Conservation (phyloP, 2,113 vertebrate species). For the Colistium nudipinnis region DNA sequence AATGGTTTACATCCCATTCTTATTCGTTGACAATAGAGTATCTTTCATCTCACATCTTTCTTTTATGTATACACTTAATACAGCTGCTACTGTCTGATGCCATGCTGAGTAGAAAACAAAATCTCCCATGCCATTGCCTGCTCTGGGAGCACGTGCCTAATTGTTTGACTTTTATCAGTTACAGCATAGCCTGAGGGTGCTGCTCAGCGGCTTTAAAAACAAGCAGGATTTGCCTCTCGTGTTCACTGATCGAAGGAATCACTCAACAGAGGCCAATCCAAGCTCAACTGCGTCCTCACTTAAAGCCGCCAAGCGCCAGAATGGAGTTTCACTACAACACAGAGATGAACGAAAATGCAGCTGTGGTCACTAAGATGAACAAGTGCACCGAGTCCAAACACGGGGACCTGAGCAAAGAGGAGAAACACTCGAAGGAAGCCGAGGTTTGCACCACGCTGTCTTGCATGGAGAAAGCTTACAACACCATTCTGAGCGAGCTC, state of each 20-base stretch:
- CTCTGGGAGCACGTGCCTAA: background rate
- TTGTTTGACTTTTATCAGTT: background rate
- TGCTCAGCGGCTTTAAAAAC: background rate
- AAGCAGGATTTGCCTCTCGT: too few species aligned
- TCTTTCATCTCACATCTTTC: too few species aligned
- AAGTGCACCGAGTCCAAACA: background rate
- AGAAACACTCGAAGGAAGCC: background rate
- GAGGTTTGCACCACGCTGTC: constrained; percentile 9
- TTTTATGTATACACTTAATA: too few species aligned
- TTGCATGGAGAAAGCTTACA: constrained; percentile 64
- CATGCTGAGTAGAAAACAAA: too few species aligned
- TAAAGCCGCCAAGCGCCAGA: too few species aligned
- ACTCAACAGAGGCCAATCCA: background rate
- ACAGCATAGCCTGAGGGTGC: background rate
- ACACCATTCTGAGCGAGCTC: constrained; percentile 67
- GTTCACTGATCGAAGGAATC: background rate
- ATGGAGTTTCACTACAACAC: constrained; percentile 21
- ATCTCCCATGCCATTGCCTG: too few species aligned
- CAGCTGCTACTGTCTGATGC: too few species aligned
- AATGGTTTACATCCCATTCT: too few species aligned
- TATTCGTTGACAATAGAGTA: too few species aligned
- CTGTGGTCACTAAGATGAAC: background rate
- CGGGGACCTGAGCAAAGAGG: background rate
- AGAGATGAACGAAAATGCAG: constrained; percentile 20
- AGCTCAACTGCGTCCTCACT: background rate